Conservation (phyloP, 1,140 invertebrate species). For the Chymomyza costata region DNA sequence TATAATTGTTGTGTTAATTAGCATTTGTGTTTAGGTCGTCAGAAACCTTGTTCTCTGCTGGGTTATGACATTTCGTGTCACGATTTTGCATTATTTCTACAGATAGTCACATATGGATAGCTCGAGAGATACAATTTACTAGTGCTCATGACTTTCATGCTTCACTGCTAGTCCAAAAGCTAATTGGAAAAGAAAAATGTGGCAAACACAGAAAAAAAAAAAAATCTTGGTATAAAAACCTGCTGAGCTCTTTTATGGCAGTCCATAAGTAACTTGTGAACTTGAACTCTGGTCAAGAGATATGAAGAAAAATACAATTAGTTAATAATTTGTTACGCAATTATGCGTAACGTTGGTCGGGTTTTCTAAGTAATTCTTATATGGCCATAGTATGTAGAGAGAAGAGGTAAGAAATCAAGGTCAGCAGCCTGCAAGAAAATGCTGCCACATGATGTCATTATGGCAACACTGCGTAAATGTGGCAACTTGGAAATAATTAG, state of each 20-base stretch:
- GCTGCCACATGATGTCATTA: slow-evolving; percentile 51
- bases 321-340: slow-evolving; percentile 69
- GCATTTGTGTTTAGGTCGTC: slow-evolving; percentile 46
- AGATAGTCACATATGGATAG: slow-evolving; percentile 18
- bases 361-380: slow-evolving; percentile 33
- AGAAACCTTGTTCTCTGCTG: neutral
- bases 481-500: slow-evolving; percentile 59
- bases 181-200: slow-evolving; percentile 15
- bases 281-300: slow-evolving; percentile 29
- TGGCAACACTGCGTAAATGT: slow-evolving; percentile 51
- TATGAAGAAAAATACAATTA: slow-evolving; percentile 38
- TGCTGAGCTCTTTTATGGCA: slow-evolving; percentile 26
- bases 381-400: slow-evolving; percentile 5
- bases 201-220: slow-evolving; percentile 11
- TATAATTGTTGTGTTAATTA: slow-evolving; percentile 65
- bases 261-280: slow-evolving; percentile 32
- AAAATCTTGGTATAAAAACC: slow-evolving; percentile 35
- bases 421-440: slow-evolving; percentile 13
- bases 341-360: slow-evolving; percentile 41
- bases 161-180: slow-evolving; percentile 55
- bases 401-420: slow-evolving; percentile 55
- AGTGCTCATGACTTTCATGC: slow-evolving; percentile 70
- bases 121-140: slow-evolving; percentile 52
- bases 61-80: slow-evolving; percentile 64
- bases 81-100: slow-evolving; percentile 39